Base-by-base conservation (phyloP, 2,113 vertebrate genomes). In the Mungos mungo region DNA sequence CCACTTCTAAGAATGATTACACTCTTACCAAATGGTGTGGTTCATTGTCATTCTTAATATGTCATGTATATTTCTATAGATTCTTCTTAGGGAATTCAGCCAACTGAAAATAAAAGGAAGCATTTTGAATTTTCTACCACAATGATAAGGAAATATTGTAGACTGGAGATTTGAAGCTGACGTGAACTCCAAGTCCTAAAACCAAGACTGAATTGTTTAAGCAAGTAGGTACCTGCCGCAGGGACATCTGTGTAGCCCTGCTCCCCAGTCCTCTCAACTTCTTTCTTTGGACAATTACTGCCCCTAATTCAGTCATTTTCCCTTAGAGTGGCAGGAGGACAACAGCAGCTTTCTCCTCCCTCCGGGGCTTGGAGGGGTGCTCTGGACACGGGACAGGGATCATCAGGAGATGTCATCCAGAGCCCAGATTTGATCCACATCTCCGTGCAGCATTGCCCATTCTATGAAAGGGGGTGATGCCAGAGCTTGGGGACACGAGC, bases 31-130 rank as follows among this genome's bases (percentile, higher is more conserved):
- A 97, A 86, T 66, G 60, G 27, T 38, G 81, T 57, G 41, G 60
- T 18, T 95, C 27, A 57, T 47, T 77, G n/a, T 72, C 74, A 71
- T 90, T 95, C 41, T 92, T 87, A 92, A 96, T 50, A 71, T 21
- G 63, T 79, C 68, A n/a, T 35, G n/a, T n/a, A 2, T 88, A 9
- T 74, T 90, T 97, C 71, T 89, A 9, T 25, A 90, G 83, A 4
- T 90, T 95, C 66, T 71, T 88, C 33, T 54, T 72, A 66, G 80
- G 71, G 90, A 77, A 82, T n/a, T 45, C 60, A 35, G 38, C 50
- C 41, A 89, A 71, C 12, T 14, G 54, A 79, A 93, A 96, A 90
- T n/a, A 50, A 89, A 94, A 89, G 21, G 33, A 83, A 89, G 52
- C 2, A 15, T 81, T 89, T 93, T 6, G 50, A 10, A 63, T 52